Evolutionary conservation across 2,113 vertebrate genomes (phyloP), one percentile per base, ranked within the genome.

Genomic region (Cyrtonyx montezumae): DNA sequence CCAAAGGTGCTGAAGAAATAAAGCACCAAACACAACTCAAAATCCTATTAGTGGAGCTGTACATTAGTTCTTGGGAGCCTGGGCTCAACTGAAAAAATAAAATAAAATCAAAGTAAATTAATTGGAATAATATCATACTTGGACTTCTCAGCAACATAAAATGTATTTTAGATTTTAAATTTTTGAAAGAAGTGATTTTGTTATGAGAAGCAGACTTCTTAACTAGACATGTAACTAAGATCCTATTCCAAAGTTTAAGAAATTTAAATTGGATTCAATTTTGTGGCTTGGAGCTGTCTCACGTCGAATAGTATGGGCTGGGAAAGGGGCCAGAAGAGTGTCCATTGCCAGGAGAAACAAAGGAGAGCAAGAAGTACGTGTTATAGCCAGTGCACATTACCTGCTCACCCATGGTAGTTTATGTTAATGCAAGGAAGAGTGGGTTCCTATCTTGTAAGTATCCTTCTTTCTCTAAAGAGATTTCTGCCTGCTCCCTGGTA

Each of bases 331-430:
- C 93, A 95, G 42, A 25, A 74, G n/a, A 79, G 66, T 26, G 32
- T 73, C 59, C 85, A 37, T 58, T 79, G 84, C 92, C 81, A 94
- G 61, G 11, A 84, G 87, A 91, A 93, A 87, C 46, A 89, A 82
- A 76, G 40, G 70, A 43, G 37, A 83, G 43, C 0, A n/a, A 79
- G 65, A 92, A 43, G 65, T 82, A 49, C 1, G 4, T 5, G 8
- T 4, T 82, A 32, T 42, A 79, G 68, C 28, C 70, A 69, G 34
- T 67, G 49, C 67, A 79, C 22, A 84, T 66, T 78, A 92, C 55
- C 81, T n/a, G 59, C 36, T 62, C 30, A 49, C 13, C 40, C 13
- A 62, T 48, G 68, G 46, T 28, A 79, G 25, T 8, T 79, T 79
- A n/a, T 51, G 18, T 32, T 68, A 36, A 69, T 22, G 48, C 19